These are phyloP conservation scores for Chloebia gouldiae DNA, from an alignment of 2,113 vertebrate species.

Conservation along the genomic window DNA sequence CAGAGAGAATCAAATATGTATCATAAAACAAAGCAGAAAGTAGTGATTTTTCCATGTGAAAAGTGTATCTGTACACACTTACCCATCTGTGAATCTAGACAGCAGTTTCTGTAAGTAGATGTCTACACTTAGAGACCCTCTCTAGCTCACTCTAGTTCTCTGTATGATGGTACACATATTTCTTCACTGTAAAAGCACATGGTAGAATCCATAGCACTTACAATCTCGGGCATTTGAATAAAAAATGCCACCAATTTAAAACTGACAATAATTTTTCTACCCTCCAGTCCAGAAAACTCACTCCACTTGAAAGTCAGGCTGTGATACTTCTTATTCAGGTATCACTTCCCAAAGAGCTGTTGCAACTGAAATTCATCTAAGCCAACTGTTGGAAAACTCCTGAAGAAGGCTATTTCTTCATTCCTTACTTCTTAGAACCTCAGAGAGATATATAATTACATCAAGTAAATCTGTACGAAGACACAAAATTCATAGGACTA, in stretches of 20 bases:
- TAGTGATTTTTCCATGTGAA: not conserved
- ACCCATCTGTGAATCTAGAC: not conserved
- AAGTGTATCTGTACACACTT: not conserved
- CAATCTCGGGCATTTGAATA: not conserved
- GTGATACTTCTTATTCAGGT: not conserved
- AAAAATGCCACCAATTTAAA: not conserved
- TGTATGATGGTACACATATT: fast-evolving
- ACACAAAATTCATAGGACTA: not conserved
- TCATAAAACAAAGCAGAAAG: not conserved
- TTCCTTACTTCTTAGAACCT: not conserved
- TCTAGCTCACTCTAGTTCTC: not conserved
- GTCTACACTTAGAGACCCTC: fast-evolving
- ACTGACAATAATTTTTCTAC: not conserved
- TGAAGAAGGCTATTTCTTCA: not conserved
- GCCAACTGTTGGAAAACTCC: not conserved
- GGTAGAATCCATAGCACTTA: not conserved
- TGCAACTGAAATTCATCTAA: not conserved
- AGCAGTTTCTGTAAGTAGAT: not conserved
- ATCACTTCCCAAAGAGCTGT: not conserved
- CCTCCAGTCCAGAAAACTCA: not conserved
- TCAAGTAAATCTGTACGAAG: not conserved
- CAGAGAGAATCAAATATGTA: not conserved
- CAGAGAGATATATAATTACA: not conserved
- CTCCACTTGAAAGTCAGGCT: not conserved
- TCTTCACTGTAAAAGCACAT: not conserved